Percentiles rank a stretch among this genome's conserved stretches.
Conservation (phyloP, 2,113 vertebrate species). For the Coryphaenoides rupestris region DNA sequence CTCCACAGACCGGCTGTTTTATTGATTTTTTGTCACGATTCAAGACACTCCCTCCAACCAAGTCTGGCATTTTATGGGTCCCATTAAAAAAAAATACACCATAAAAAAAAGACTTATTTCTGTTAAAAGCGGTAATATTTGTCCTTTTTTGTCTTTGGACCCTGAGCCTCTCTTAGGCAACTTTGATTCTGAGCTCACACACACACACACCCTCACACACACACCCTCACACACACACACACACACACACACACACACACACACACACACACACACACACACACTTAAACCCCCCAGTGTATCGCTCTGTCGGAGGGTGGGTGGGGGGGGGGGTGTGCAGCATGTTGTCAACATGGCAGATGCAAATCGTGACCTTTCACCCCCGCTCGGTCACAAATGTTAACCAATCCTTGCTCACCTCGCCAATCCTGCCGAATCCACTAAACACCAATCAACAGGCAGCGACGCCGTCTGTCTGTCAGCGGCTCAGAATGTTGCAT, state of each 20-base stretch:
- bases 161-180: slow-evolving; percentile 8
- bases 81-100: not conserved
- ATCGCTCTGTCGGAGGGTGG: too few relatives aligned
- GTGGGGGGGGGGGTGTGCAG: not conserved
- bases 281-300: not conserved
- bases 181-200: not conserved
- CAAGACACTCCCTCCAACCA: not conserved
- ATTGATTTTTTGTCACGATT: not conserved
- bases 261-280: not conserved
- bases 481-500: too few relatives aligned
- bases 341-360: not conserved
- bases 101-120: too few relatives aligned
- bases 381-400: not conserved
- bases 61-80: slow-evolving; percentile 1
- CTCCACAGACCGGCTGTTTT: too few relatives aligned
- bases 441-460: not conserved
- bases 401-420: not conserved
- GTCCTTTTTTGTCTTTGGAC: not conserved
- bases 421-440: not conserved
- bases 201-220: not conserved
- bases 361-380: slow-evolving; percentile 2
- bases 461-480: not conserved
- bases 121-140: too few relatives aligned
- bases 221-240: too few relatives aligned
- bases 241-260: not conserved